Evolutionary conservation across 2,888 invertebrate genomes (phyloP), one percentile per base, ranked within the genome.

Genomic region (Busseola fusca): DNA sequence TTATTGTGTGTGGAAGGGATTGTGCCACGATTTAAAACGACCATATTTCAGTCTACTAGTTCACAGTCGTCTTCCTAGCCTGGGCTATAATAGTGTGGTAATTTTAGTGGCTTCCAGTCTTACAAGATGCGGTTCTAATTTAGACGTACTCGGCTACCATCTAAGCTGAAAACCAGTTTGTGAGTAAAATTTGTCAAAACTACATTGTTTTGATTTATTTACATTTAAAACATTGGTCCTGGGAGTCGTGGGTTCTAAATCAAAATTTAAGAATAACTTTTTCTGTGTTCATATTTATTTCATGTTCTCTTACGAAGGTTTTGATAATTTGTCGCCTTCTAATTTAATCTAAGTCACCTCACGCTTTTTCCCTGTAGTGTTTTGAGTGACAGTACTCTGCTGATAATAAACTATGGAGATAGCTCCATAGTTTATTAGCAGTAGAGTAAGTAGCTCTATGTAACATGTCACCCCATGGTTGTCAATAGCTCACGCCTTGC

Each of bases 1-100:
- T 79, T 79, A 74, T 74, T 76, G 77, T 81, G 68, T 83, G 77
- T 54, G 9, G 59, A 83, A 83, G 67, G 67, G 81, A 76, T 80
- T 72, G 64, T 50, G 57, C 48, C 52, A 72, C 72, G 54, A 72
- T 78, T 82, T 78, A 78, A 78, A 65, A 82, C 40, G 66, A 1
- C 25, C 48, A 72, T 62, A 62, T 54, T 62, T 76, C 21, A 78
- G 74, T 82, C 37, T 66, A 45, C 65, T 56, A 63, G 64, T 70
- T 50, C 64, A 25, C 52, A 30, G 64, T 58, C 45, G 14, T 71
- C 57, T 74, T 57, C 21, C 57, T 63, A 48, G 64, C 12, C 42
- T 57, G 9, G 45, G 45, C 14, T 50, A 14, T 48, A 45, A 14
- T 48, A 45, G 27, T 45, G 16, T 27, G 37, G 21, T 14, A 4